Conservation (phyloP, 53 echinoderm and acorn worm species). For the Holothuria leucospilota region DNA sequence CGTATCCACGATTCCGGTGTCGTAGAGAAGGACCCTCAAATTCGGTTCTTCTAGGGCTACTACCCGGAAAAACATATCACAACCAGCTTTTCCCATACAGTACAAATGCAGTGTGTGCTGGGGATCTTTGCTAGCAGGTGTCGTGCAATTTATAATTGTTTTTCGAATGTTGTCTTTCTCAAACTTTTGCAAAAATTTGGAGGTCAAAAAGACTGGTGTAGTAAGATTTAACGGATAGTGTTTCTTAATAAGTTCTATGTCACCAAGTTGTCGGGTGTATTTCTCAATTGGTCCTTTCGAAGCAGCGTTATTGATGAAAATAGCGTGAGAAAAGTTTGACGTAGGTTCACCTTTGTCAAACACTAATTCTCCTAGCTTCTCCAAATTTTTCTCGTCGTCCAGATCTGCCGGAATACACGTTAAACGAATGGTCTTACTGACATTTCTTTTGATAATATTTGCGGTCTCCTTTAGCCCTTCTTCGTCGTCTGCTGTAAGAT, state of each 20-base stretch:
- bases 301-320: conserved; percentile 3
- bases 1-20: not conserved
- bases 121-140: not conserved
- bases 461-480: not conserved
- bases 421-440: conserved; percentile 4
- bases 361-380: not conserved
- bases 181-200: not conserved
- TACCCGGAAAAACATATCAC: not conserved
- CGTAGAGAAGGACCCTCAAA: not conserved
- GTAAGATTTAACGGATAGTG: not conserved
- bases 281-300: too few species aligned
- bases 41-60: not conserved
- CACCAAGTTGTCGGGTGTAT: not conserved
- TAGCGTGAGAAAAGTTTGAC: not conserved
- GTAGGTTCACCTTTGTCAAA: not conserved
- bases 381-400: not conserved
- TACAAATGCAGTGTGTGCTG: not conserved
- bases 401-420: conserved; percentile 3
- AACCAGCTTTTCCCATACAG: not conserved
- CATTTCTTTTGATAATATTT: not conserved
- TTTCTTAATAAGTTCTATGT: not conserved
- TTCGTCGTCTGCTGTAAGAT: too few species aligned
- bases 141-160: not conserved
- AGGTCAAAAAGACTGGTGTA: not conserved
- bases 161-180: not conserved